Percentiles rank a stretch among this genome's conserved stretches.
phyloP scores from a whole-genome alignment of 2,888 invertebrate species.

The Globia sparganii region DNA sequence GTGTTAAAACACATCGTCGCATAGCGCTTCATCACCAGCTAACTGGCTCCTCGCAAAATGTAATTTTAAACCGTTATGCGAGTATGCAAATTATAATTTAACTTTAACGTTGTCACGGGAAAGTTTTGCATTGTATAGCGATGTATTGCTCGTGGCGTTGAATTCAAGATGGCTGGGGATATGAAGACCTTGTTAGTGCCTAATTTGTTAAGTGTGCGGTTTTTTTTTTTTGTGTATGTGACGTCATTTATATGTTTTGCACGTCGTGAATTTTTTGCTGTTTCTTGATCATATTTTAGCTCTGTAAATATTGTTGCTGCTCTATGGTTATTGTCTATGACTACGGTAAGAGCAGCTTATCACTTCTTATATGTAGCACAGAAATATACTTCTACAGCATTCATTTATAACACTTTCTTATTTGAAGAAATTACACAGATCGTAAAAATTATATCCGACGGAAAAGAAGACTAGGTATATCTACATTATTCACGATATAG shows the following conservation, averaged over 20 bases:
- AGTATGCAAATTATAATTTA: conserved; percentile 66
- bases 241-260: not conserved
- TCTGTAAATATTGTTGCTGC: not conserved
- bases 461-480: not conserved
- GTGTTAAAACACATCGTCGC: conserved; percentile 36
- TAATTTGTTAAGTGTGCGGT: conserved; percentile 19
- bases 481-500: not conserved
- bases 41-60: conserved; percentile 53
- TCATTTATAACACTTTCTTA: not conserved
- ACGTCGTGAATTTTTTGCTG: not conserved
- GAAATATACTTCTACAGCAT: not conserved
- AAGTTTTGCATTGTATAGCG: conserved; percentile 37
- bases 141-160: conserved; percentile 32
- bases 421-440: not conserved
- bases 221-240: not conserved
- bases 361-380: not conserved
- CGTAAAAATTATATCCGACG: no score
- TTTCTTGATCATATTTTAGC: not conserved
- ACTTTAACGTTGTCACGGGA: conserved; percentile 58
- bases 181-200: not conserved
- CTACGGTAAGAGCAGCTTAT: not conserved
- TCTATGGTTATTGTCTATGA: not conserved
- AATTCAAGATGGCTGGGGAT: conserved; percentile 38
- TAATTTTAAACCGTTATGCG: conserved; percentile 63
- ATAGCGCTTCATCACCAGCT: conserved; percentile 32